Conservation (phyloP, 1,140 invertebrate species). For the Eubasilissa regina region DNA sequence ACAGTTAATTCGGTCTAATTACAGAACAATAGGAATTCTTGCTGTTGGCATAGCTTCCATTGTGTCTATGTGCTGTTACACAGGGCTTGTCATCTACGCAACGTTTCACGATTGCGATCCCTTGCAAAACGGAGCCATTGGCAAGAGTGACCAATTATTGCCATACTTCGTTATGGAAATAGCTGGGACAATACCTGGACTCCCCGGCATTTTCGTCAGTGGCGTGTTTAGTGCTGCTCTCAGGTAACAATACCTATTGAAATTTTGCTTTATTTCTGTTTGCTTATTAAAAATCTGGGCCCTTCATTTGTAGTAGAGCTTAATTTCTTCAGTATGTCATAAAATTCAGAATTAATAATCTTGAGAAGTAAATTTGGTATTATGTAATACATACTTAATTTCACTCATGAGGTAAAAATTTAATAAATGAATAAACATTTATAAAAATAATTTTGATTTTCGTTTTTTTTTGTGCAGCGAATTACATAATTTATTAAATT, state of each 20-base stretch:
- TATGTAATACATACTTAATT: no score
- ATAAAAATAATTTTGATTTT: no score
- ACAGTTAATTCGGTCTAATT: neutral
- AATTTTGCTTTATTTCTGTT: no score
- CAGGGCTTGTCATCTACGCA: constrained; percentile 85
- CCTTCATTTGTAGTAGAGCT: no score
- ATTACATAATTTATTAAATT: no score
- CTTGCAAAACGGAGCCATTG: constrained; percentile 75
- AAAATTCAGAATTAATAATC: no score
- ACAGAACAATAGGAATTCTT: constrained; percentile 70
- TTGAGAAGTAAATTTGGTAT: no score
- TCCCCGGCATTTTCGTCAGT: constrained; percentile 85
- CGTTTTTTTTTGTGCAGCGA: no score
- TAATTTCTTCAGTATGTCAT: no score
- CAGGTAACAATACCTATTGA: constrained; percentile 16
- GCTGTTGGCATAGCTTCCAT: constrained; percentile 74
- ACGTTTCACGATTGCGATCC: constrained; percentile 86
- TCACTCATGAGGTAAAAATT: no score
- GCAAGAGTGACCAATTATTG: constrained; percentile 78
- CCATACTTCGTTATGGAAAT: constrained; percentile 85
- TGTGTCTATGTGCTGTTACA: constrained; percentile 79
- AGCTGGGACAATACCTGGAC: constrained; percentile 76
- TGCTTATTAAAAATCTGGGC: no score
- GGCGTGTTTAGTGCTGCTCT: constrained; percentile 84
- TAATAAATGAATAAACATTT: no score